Percentiles rank a stretch among this genome's conserved stretches.
Evolutionary conservation across 1,140 invertebrate species (phyloP).

Genomic region (Myzus persicae): DNA sequence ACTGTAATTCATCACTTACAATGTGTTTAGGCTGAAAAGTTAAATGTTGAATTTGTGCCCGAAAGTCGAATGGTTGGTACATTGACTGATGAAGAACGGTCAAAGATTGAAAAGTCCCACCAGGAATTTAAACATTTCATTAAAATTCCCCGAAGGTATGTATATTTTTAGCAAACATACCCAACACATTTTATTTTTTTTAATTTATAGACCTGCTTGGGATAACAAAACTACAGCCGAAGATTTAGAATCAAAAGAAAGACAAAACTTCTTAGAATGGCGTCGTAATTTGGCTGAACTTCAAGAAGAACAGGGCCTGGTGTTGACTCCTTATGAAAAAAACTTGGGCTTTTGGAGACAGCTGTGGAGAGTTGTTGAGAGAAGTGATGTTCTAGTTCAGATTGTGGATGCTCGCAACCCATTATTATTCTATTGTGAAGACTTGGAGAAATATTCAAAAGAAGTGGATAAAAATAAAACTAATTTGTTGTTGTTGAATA

Average conservation of each 20-base stretch:
- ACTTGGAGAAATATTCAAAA: conserved; percentile 92
- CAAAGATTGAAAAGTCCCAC: conserved; percentile 71
- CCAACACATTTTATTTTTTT: neutral
- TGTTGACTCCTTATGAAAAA: conserved; percentile 96
- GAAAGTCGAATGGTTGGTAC: conserved; percentile 71
- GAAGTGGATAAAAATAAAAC: conserved; percentile 81
- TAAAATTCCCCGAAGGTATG: conserved; percentile 78
- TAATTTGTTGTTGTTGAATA: conserved; percentile 92
- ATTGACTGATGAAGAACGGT: conserved; percentile 72
- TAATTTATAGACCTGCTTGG: conserved; percentile 79
- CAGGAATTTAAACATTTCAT: conserved; percentile 73
- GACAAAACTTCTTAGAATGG: conserved; percentile 88
- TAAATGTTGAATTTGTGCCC: conserved; percentile 84
- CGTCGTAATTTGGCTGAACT: conserved; percentile 79
- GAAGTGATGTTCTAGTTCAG: conserved; percentile 92
- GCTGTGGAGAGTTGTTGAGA: conserved; percentile 96
- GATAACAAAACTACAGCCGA: conserved; percentile 75
- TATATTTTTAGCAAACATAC: neutral
- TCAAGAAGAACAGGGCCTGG: conserved; percentile 81
- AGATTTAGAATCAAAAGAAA: conserved; percentile 80
- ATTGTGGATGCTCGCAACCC: conserved; percentile 98
- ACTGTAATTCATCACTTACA: conserved; percentile 10
- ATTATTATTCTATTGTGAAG: conserved; percentile 89
- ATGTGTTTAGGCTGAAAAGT: conserved; percentile 77
- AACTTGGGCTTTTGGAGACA: conserved; percentile 99